Conservation (phyloP, 2,797 vertebrate species). For the Gymnodraco acuticeps region DNA sequence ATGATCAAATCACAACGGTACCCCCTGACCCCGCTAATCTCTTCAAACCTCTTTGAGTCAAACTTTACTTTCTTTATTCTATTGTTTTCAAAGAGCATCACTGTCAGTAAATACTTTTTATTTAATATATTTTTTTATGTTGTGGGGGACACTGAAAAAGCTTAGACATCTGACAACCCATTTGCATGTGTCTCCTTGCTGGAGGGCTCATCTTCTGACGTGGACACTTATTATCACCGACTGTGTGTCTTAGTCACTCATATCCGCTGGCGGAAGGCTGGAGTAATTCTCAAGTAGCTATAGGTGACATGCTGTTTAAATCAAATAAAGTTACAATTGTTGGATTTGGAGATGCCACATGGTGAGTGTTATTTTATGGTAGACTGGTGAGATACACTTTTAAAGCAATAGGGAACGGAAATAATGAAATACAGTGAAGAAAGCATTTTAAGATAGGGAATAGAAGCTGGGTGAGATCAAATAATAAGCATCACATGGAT, state of each 20-base stretch:
- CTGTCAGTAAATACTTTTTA: slow-evolving; percentile 26
- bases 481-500: not conserved
- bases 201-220: slow-evolving; percentile 42
- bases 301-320: slow-evolving; percentile 57
- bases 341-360: slow-evolving; percentile 15
- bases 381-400: slow-evolving; percentile 3
- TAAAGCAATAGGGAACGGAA: slow-evolving; percentile 10
- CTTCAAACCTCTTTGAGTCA: slow-evolving; percentile 8
- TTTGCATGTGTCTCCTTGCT: slow-evolving; percentile 37
- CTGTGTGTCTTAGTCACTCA: slow-evolving; percentile 30
- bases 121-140: slow-evolving; percentile 52
- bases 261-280: slow-evolving; percentile 28
- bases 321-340: slow-evolving; percentile 50
- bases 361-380: slow-evolving; percentile 16
- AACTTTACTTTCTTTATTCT: slow-evolving; percentile 22
- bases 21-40: slow-evolving; percentile 1
- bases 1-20: slow-evolving; percentile 25
- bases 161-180: slow-evolving; percentile 50
- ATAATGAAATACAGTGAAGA: slow-evolving; percentile 25
- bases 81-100: slow-evolving; percentile 41
- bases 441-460: slow-evolving; percentile 3
- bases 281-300: slow-evolving; percentile 34
- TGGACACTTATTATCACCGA: slow-evolving; percentile 47
- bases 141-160: slow-evolving; percentile 12
- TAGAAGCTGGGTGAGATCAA: not conserved